Percentiles rank a stretch among this genome's conserved stretches.
phyloP scores from a whole-genome alignment of 37 sponge, comb jelly and placozoan genomes.

The Amphimedon queenslandica region DNA sequence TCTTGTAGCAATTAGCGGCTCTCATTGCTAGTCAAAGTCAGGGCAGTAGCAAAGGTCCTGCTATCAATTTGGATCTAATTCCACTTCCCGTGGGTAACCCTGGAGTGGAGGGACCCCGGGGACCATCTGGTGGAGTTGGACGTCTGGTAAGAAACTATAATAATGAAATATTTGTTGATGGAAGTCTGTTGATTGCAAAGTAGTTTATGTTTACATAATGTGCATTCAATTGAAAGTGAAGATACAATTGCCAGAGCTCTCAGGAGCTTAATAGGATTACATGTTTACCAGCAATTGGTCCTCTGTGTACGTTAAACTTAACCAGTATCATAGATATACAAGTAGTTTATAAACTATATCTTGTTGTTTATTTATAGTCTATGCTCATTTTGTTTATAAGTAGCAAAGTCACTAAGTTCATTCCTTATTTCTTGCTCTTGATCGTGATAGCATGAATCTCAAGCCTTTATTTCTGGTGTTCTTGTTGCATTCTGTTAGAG shows the following conservation, averaged over 20 bases:
- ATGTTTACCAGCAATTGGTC: neutral
- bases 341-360: too few relatives aligned
- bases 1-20: constrained; percentile 4
- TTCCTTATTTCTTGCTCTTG: too few relatives aligned
- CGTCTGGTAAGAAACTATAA: neutral
- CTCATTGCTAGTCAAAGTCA: neutral
- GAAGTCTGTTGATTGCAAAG: neutral
- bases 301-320: too few relatives aligned
- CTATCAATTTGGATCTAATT: constrained; percentile 22
- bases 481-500: too few relatives aligned
- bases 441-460: too few relatives aligned
- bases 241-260: too few relatives aligned
- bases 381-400: too few relatives aligned
- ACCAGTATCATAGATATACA: too few relatives aligned
- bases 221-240: too few relatives aligned
- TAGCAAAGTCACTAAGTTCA: too few relatives aligned
- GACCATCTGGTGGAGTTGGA: constrained; percentile 44
- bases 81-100: constrained; percentile 64
- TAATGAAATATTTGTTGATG: neutral
- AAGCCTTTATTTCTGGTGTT: too few relatives aligned
- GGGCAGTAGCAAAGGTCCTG: constrained; percentile 47
- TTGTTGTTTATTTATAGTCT: too few relatives aligned
- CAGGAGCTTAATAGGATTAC: neutral
- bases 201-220: neutral
- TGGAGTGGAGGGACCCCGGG: constrained; percentile 44